Percentiles rank a stretch among this genome's conserved stretches.
Evolutionary conservation across 2,888 invertebrate species (phyloP).

Genomic region (Rambutsinella grinnellia): DNA sequence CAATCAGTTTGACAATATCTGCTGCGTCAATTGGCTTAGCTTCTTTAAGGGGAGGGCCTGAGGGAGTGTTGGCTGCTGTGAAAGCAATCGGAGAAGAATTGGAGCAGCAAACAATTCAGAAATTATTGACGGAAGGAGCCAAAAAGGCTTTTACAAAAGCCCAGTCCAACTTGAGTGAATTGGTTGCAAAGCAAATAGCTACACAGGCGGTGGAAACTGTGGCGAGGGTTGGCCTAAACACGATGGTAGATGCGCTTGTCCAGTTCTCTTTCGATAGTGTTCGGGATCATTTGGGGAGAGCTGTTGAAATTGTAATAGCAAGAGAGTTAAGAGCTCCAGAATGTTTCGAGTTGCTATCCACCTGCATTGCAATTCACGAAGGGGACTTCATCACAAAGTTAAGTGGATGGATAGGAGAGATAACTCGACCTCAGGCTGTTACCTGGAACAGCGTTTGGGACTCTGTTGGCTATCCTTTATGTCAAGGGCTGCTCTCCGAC

Average conservation of each 20-base stretch:
- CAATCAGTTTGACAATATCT: slow-evolving; percentile 35
- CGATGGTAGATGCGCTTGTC: background rate
- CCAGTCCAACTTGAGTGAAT: slow-evolving; percentile 8
- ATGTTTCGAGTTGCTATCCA: background rate
- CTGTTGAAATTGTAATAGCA: background rate
- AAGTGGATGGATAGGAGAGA: background rate
- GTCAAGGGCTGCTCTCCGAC: slow-evolving; percentile 1
- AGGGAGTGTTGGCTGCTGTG: slow-evolving; percentile 4
- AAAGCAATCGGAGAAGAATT: background rate
- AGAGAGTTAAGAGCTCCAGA: background rate
- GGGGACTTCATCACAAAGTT: background rate
- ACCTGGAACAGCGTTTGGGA: slow-evolving; percentile 15
- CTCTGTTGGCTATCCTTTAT: slow-evolving; percentile 13
- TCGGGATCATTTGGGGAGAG: background rate
- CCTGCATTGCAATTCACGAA: background rate
- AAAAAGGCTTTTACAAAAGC: background rate
- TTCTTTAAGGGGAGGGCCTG: slow-evolving; percentile 21
- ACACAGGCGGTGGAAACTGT: slow-evolving; percentile 10
- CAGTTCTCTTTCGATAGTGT: slow-evolving; percentile 25
- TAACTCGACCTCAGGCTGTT: background rate
- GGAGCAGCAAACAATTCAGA: background rate
- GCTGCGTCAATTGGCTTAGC: slow-evolving; percentile 22
- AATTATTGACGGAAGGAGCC: background rate
- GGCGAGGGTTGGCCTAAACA: slow-evolving; percentile 7
- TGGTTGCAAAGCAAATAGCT: slow-evolving; percentile 1